Conservation (phyloP, 2,888 invertebrate species). For the Nemoura dubitans region DNA sequence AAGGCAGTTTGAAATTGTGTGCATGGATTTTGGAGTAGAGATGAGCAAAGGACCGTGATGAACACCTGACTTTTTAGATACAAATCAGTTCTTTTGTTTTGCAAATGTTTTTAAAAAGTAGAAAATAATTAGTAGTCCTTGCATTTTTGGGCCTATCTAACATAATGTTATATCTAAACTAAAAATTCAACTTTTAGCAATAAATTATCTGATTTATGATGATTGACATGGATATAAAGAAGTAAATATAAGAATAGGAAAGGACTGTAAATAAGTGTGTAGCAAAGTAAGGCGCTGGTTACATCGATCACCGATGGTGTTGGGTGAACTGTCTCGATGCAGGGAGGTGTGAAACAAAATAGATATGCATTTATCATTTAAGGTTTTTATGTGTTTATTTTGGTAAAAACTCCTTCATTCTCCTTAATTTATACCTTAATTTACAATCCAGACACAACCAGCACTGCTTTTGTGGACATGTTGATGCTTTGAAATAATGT, state of each 20-base stretch:
- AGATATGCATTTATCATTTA: background rate
- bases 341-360: background rate
- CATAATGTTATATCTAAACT: no score
- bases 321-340: background rate
- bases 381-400: slow-evolving; percentile 8
- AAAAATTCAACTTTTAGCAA: no score
- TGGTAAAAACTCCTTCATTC: slow-evolving; percentile 7
- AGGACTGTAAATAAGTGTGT: background rate
- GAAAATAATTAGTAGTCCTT: no score
- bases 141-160: no score
- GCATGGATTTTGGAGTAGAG: background rate
- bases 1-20: background rate
- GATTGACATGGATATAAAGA: no score
- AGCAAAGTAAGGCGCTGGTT: background rate
- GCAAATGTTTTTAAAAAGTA: no score
- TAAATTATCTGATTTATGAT: no score
- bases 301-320: background rate
- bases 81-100: no score
- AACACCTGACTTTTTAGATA: no score
- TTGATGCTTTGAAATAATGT: background rate
- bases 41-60: no score
- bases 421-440: background rate
- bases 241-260: background rate
- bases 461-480: no score
- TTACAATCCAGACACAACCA: background rate